Evolutionary conservation across 2,797 vertebrate genomes (phyloP).

Genomic region (Channa striata): DNA sequence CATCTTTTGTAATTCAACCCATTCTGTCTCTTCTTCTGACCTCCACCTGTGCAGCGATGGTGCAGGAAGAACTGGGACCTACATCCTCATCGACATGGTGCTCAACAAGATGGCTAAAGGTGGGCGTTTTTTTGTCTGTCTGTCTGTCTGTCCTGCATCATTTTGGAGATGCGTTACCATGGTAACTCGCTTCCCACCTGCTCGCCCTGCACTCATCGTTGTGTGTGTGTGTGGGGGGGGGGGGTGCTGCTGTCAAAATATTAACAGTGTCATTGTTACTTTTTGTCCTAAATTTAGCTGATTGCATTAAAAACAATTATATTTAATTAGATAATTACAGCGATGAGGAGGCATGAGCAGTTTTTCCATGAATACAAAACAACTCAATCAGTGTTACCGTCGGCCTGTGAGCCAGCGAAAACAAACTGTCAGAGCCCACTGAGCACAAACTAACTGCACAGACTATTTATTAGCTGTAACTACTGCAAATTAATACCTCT

Average conservation of each 20-base stretch:
- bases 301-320: slow-evolving; percentile 22
- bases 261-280: background rate
- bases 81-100: slow-evolving; percentile 98
- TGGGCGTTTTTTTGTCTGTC: slow-evolving; percentile 82
- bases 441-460: too few species aligned
- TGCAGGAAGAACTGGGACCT: slow-evolving; percentile 93
- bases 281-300: slow-evolving; percentile 8
- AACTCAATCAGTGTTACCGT: background rate
- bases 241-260: slow-evolving; percentile 3
- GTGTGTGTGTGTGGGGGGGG: slow-evolving; percentile 39
- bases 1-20: too few species aligned
- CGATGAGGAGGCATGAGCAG: slow-evolving; percentile 6
- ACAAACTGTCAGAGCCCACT: background rate
- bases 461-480: slow-evolving; percentile 23
- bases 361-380: slow-evolving; percentile 31
- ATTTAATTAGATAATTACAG: slow-evolving; percentile 44
- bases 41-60: slow-evolving; percentile 88
- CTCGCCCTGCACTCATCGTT: slow-evolving; percentile 9
- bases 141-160: too few species aligned
- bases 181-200: slow-evolving; percentile 51
- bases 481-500: slow-evolving; percentile 16
- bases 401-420: slow-evolving; percentile 13
- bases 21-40: slow-evolving; percentile 64
- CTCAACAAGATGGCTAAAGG: slow-evolving; percentile 99
- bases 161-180: slow-evolving; percentile 66